Evolutionary conservation across 2,797 vertebrate species (phyloP).

Genomic region (Nannoperca obscura): DNA sequence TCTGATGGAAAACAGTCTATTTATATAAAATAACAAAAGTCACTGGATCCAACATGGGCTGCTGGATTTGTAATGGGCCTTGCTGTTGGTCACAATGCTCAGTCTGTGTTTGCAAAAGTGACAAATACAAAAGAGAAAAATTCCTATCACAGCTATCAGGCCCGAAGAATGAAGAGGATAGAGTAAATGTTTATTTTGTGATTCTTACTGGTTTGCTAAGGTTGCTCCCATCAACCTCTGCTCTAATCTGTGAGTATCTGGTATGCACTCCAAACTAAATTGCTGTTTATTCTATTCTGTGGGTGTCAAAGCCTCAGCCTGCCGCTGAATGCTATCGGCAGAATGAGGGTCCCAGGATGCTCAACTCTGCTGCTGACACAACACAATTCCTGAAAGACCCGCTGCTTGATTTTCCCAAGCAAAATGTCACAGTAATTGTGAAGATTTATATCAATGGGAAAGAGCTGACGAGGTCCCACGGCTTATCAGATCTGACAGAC

Average conservation of each 20-base stretch:
- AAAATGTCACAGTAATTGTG: slow-evolving; percentile 86
- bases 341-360: slow-evolving; percentile 80
- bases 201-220: slow-evolving; percentile 72
- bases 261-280: slow-evolving; percentile 81
- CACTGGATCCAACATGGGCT: slow-evolving; percentile 46
- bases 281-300: slow-evolving; percentile 84
- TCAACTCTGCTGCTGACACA: slow-evolving; percentile 80
- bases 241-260: slow-evolving; percentile 82
- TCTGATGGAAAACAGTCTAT: slow-evolving; percentile 55
- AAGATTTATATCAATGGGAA: slow-evolving; percentile 88
- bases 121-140: slow-evolving; percentile 69
- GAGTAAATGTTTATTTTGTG: slow-evolving; percentile 80
- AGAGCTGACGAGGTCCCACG: slow-evolving; percentile 82
- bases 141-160: slow-evolving; percentile 69
- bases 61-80: slow-evolving; percentile 63
- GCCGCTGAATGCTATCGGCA: slow-evolving; percentile 77
- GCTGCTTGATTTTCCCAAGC: slow-evolving; percentile 81
- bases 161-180: slow-evolving; percentile 60
- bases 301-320: slow-evolving; percentile 73
- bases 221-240: slow-evolving; percentile 75
- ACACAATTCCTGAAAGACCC: slow-evolving; percentile 82
- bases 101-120: slow-evolving; percentile 66
- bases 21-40: slow-evolving; percentile 50
- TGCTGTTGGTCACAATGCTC: slow-evolving; percentile 52
- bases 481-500: slow-evolving; percentile 87